These are phyloP conservation scores for Drosophila kohkoa DNA, from an alignment of 1,140 invertebrate species.

Conservation along the genomic window DNA sequence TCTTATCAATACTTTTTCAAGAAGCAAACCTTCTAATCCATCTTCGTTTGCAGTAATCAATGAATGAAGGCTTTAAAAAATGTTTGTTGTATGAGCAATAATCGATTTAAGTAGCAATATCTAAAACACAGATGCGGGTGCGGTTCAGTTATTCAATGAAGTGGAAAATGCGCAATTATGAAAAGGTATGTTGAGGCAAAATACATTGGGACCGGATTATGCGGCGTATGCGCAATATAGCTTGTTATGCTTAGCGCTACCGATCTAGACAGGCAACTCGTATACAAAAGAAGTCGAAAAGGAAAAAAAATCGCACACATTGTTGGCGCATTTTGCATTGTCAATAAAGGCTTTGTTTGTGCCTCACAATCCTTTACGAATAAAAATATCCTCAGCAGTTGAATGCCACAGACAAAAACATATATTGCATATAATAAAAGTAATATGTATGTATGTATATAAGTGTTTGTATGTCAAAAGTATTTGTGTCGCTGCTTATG, in stretches of 20 bases:
- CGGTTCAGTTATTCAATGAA: conserved; percentile 57
- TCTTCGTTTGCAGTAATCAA: background rate
- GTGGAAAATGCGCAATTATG: conserved; percentile 75
- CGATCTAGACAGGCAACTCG: conserved; percentile 3
- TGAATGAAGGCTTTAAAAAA: conserved; percentile 24
- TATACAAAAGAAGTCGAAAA: conserved; percentile 39
- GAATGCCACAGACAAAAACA: background rate
- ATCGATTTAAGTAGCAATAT: conserved; percentile 50
- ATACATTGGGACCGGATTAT: conserved; percentile 43
- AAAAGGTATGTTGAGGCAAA: conserved; percentile 4
- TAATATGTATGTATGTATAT: background rate
- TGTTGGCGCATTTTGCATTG: conserved; percentile 52
- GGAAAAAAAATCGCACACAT: conserved; percentile 45
- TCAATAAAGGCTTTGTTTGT: conserved; percentile 50
- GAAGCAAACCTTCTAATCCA: too few relatives aligned
- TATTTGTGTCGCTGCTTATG: conserved; percentile 31
- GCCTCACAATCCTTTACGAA: conserved; percentile 2
- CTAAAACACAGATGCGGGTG: conserved; percentile 13
- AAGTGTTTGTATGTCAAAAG: background rate
- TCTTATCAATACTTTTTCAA: too few relatives aligned
- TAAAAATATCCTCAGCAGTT: conserved; percentile 4
- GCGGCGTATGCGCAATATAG: conserved; percentile 58
- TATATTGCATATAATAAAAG: conserved; percentile 1
- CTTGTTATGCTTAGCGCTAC: conserved; percentile 26
- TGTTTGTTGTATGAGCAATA: conserved; percentile 54